Base-by-base conservation (phyloP, 2,888 invertebrate genomes). In the Phasia obesa region DNA sequence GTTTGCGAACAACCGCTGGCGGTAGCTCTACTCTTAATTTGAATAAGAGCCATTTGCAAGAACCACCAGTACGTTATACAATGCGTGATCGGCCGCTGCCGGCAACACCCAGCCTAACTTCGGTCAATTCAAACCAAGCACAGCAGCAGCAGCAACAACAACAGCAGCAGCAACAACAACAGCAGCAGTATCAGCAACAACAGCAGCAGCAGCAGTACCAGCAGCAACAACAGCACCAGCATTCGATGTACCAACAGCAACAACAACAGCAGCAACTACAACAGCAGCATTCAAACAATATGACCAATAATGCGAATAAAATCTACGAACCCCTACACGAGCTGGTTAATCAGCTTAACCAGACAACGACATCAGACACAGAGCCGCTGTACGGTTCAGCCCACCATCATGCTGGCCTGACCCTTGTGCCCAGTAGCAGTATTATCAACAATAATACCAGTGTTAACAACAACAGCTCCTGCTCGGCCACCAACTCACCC, bases 11-110 rank as follows among this genome's bases (percentile, higher is more conserved):
- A 19, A 96, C 97, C 19, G 97, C 96, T 19, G 95, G 96, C 84
- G 97, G 97, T n/a, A 96, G 95, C 88, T 96, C 96, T 3, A 94
- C 94, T 13, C 91, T 96, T 38, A 96, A 96, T 73, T 90, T 97
- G 74, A 96, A 96, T 89, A 96, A 96, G 91, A 92, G 94, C 25
- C 84, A 81, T 55, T 71, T 62, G 47, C 86, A 85, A 86, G 86
- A 86, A 57, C 80, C 79, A 65, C 82, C 90, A 62, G 92, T 92
- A 84, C 93, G 92, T 51, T 89, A 90, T 77, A 93, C 93, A 15
- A 94, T 94, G 94, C 93, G 94, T 62, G 93, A 93, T 85, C 92
- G 94, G 85, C 94, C 94, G 2, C 87, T 95, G 60, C 95, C 95
- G 19, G 94, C 94, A 4, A 95, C 95, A 17, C 95, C 93, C 84